Evolutionary conservation across 2,888 invertebrate species (phyloP).

Genomic region (Lasioglossum malachurum): DNA sequence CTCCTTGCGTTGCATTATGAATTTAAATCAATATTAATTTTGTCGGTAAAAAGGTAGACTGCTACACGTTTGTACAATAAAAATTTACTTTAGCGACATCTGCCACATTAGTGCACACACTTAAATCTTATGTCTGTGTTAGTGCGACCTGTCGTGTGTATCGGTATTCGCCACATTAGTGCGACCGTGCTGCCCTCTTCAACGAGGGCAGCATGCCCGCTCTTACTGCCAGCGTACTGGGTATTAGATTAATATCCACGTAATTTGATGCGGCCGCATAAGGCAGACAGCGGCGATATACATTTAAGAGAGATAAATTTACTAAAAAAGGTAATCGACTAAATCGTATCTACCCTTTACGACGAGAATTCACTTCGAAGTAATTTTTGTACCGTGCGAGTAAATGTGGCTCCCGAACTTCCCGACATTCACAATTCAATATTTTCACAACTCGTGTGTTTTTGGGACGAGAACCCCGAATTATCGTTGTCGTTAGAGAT

Average conservation of each 20-base stretch:
- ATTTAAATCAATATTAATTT: too few relatives aligned
- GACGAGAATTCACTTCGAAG: background rate
- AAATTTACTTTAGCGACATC: too few relatives aligned
- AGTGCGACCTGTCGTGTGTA: too few relatives aligned
- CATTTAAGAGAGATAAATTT: background rate
- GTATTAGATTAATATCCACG: background rate
- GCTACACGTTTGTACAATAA: too few relatives aligned
- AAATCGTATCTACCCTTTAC: background rate
- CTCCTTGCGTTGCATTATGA: too few relatives aligned
- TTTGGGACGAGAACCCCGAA: background rate
- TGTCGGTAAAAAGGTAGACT: too few relatives aligned
- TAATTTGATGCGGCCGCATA: background rate
- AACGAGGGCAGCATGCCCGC: too few relatives aligned
- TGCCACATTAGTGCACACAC: too few relatives aligned
- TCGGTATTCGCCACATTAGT: too few relatives aligned
- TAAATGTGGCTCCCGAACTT: background rate
- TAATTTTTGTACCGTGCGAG: slow-evolving; percentile 3
- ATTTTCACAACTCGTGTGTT: slow-evolving; percentile 12
- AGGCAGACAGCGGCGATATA: background rate
- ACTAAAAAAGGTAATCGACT: background rate
- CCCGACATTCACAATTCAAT: background rate
- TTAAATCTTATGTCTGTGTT: too few relatives aligned
- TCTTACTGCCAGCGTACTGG: too few relatives aligned
- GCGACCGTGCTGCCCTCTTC: too few relatives aligned
- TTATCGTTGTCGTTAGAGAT: background rate